Percentiles rank a stretch among this genome's conserved stretches.
Evolutionary conservation across 2,888 invertebrate genomes (phyloP).

Genomic region (Smittia aterrima): DNA sequence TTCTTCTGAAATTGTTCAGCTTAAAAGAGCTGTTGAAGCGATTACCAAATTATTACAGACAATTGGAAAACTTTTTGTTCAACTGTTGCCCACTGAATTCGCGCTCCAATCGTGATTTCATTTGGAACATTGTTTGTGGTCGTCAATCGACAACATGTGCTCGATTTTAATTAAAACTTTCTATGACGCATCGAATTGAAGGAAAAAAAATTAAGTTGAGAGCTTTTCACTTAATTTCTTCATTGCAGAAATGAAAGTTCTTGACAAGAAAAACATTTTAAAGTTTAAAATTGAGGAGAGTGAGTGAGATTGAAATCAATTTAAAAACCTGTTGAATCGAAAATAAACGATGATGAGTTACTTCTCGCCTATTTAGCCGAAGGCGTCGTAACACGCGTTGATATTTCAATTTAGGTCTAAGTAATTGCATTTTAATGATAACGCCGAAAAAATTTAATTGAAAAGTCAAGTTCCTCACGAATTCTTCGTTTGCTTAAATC

Average conservation of each 20-base stretch:
- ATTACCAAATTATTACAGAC: conserved; percentile 28
- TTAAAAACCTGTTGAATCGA: background rate
- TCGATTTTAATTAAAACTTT: background rate
- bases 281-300: too few species aligned
- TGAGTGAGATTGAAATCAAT: background rate
- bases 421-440: background rate
- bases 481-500: too few species aligned
- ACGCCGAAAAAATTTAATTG: background rate
- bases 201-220: too few species aligned
- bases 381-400: background rate
- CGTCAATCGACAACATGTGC: background rate
- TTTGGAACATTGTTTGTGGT: background rate
- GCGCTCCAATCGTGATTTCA: background rate
- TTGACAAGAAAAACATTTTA: too few species aligned
- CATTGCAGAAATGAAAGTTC: too few species aligned
- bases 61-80: conserved; percentile 18
- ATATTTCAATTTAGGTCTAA: background rate
- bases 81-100: background rate
- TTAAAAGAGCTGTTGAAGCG: conserved; percentile 5
- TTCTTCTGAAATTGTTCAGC: background rate
- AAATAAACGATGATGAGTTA: conserved; percentile 12
- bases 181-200: background rate
- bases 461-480: background rate
- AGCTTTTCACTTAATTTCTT: too few species aligned
- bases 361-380: background rate